These are phyloP conservation scores for Carassius gibelio DNA, from an alignment of 2,113 vertebrate genomes.

Conservation along the genomic window DNA sequence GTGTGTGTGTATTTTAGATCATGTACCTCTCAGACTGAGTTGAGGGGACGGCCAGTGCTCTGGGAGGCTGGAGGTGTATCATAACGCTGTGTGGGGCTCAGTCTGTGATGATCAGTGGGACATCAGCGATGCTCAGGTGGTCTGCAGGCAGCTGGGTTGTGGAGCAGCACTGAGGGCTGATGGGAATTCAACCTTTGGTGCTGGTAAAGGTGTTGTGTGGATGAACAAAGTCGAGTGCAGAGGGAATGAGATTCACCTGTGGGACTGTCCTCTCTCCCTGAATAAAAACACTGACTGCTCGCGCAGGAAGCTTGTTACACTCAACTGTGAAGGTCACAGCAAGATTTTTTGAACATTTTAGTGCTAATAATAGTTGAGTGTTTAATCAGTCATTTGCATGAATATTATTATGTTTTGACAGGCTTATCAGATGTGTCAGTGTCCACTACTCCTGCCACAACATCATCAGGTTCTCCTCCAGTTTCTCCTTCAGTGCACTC, in stretches of 20 bases:
- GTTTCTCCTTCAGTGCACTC: neutral
- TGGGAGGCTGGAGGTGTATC: no score
- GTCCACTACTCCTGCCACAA: neutral
- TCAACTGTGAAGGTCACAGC: constrained; percentile 44
- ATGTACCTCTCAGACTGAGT: no score
- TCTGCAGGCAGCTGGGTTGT: no score
- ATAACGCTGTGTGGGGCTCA: no score
- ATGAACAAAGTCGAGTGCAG: constrained; percentile 22
- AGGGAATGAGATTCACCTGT: constrained; percentile 57
- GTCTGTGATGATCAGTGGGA: no score
- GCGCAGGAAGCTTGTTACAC: constrained; percentile 43
- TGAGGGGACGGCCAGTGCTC: no score
- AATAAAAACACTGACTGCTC: constrained; percentile 38
- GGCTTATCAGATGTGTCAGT: neutral
- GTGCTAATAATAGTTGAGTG: no score
- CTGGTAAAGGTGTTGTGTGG: constrained; percentile 48
- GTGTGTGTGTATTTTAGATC: no score
- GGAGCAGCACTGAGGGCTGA: constrained; percentile 33
- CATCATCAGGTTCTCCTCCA: neutral
- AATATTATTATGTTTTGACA: no score
- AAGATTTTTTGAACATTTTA: no score
- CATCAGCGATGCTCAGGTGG: no score
- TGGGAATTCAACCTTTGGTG: constrained; percentile 40
- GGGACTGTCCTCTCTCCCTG: constrained; percentile 49
- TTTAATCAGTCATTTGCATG: no score